These are phyloP conservation scores for Palaemon carinicauda DNA, from an alignment of 1,140 invertebrate genomes.

Conservation along the genomic window DNA sequence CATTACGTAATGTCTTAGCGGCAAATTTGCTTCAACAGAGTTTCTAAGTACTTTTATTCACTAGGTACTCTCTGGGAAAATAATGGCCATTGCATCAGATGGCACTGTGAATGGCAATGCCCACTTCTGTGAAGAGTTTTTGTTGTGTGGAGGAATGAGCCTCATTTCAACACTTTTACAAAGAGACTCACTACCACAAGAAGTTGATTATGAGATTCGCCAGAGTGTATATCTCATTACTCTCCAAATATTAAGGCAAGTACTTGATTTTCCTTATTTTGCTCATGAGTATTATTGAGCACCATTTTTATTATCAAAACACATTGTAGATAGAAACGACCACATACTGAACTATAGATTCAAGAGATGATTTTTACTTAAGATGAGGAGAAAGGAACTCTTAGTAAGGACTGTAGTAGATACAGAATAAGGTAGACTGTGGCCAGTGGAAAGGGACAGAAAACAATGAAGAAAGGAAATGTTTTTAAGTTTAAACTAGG, in stretches of 20 bases:
- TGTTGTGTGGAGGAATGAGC: slow-evolving; percentile 66
- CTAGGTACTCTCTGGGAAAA: slow-evolving; percentile 68
- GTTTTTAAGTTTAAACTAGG: too few relatives aligned
- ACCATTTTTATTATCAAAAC: background rate
- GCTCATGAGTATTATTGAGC: background rate
- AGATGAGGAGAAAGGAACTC: too few relatives aligned
- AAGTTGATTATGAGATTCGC: slow-evolving; percentile 67
- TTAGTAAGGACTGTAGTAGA: too few relatives aligned
- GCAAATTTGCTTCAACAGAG: background rate
- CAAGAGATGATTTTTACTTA: too few relatives aligned
- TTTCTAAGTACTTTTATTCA: slow-evolving; percentile 31
- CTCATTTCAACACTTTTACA: slow-evolving; percentile 67
- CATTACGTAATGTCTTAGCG: too few relatives aligned
- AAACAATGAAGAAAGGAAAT: too few relatives aligned
- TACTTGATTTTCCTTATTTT: background rate
- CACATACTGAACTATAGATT: too few relatives aligned
- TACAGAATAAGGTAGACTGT: too few relatives aligned
- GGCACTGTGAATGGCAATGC: slow-evolving; percentile 63
- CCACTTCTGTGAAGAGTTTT: slow-evolving; percentile 67
- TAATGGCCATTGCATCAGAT: slow-evolving; percentile 67
- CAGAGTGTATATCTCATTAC: slow-evolving; percentile 69
- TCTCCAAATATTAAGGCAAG: slow-evolving; percentile 66
- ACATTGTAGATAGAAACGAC: too few relatives aligned
- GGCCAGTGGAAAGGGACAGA: too few relatives aligned
- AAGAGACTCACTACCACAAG: slow-evolving; percentile 66